Evolutionary conservation across 2,113 vertebrate genomes (phyloP), one percentile per base, ranked within the genome.

Genomic region (Morone chrysops): DNA sequence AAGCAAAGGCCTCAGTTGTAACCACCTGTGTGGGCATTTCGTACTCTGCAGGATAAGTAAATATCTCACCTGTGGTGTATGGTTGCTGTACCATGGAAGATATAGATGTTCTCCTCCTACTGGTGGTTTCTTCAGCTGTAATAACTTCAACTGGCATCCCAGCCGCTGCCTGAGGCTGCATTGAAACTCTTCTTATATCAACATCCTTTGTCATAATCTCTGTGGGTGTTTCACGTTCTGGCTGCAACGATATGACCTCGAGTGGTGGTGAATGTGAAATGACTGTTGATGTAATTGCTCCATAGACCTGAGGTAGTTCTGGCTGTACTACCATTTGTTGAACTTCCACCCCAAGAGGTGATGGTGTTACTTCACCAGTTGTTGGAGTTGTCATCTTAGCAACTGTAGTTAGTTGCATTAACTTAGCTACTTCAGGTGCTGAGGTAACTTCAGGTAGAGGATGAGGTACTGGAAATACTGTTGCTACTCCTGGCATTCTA

Each of bases 51-150:
- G 89, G 82, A 78, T 78, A 85, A 31, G 85, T 66, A 76, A 70
- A 88, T 54, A 85, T 69, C 40, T 93, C 87, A 87, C 10, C 84
- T 72, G 74, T 69, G 18, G 75, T 74, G 45, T 86, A 85, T 79
- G 86, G 31, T 81, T 85, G 83, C 25, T 92, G 92, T 53, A 67
- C 70, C 56, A 70, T 82, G 20, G 92, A 90, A 9, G 89, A 89
- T 84, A 92, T 70, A 18, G 94, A 94, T 61, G 88, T 82, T 57
- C 82, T 90, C 47, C 87, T 92, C 13, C 82, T 87, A 65, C 61
- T 87, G 31, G 74, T 82, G 16, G 80, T 90, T 81, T 89, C 90
- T 17, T 90, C 91, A 51, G 84, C 76, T 83, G 78, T 71, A 59
- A 92, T 74, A 59, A 92, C 71, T 22, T 51, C 81, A 63, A 63